phyloP scores from a whole-genome alignment of 2,113 vertebrate species.

The Aptenodytes patagonicus region DNA sequence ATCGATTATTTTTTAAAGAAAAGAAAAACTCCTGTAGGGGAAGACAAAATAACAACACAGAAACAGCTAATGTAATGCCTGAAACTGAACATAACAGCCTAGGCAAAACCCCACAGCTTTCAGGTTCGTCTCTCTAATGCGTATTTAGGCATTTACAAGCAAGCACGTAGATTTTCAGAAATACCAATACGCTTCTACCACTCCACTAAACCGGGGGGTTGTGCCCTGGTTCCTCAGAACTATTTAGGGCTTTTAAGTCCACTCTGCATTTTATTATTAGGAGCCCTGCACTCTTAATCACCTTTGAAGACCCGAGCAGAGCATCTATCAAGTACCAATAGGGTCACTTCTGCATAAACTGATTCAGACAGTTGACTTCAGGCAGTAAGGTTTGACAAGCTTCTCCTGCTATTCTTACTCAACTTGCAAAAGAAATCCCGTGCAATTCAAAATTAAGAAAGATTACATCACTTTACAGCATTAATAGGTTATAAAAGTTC shows the following conservation, averaged over 20 bases:
- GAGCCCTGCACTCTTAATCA: background rate
- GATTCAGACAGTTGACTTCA: background rate
- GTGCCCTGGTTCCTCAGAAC: background rate
- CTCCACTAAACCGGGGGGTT: background rate
- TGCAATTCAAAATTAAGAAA: background rate
- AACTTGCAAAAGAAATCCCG: background rate
- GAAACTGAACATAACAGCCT: background rate
- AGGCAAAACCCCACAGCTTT: background rate
- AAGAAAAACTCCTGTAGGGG: background rate
- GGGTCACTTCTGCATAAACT: background rate
- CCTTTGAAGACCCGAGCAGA: background rate
- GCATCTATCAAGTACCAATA: background rate
- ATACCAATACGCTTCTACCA: background rate
- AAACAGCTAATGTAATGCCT: background rate
- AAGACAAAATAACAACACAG: background rate
- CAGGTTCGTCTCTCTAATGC: background rate
- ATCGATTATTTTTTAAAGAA: background rate
- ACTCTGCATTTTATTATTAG: too few species aligned
- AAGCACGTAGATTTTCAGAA: background rate
- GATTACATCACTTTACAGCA: background rate
- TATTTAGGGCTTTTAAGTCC: background rate
- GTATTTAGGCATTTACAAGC: background rate
- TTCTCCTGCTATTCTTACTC: background rate
- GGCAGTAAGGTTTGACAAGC: background rate
- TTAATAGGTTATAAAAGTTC: background rate